phyloP scores from a whole-genome alignment of 2,888 invertebrate species.

The Sisyra nigra region DNA sequence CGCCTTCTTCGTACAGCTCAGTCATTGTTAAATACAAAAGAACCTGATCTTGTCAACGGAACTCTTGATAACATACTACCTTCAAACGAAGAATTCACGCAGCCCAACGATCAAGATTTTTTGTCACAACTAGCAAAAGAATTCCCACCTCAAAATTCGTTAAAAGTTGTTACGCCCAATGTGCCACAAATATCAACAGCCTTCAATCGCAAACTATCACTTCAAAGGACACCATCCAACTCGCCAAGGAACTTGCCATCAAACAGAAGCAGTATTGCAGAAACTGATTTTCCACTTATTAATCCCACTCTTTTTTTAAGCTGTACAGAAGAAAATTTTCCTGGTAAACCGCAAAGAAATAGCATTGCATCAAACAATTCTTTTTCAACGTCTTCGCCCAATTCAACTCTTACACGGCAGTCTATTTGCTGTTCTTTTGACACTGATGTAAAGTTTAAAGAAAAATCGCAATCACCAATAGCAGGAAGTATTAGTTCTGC shows the following conservation, averaged over 20 bases:
- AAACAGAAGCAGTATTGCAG: conserved; percentile 2
- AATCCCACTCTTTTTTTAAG: neutral
- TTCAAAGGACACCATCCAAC: conserved; percentile 16
- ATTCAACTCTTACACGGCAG: conserved; percentile 1
- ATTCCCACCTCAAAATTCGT: conserved; percentile 17
- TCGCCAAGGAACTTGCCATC: conserved; percentile 1
- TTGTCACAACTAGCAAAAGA: conserved; percentile 24
- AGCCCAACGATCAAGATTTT: conserved; percentile 22
- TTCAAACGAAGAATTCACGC: neutral
- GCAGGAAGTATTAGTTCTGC: conserved; percentile 25
- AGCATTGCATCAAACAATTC: conserved; percentile 3
- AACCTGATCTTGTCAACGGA: conserved; percentile 31
- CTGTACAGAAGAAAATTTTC: neutral
- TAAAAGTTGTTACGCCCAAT: conserved; percentile 13
- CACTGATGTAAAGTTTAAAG: conserved; percentile 1
- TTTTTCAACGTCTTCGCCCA: conserved; percentile 11
- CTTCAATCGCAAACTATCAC: conserved; percentile 23
- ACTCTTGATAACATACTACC: neutral
- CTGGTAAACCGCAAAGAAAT: neutral
- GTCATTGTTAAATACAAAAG: conserved; percentile 43
- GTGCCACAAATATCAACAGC: conserved; percentile 18
- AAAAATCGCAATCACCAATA: conserved; percentile 16
- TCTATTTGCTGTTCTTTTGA: neutral
- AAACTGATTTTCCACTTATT: conserved; percentile 2
- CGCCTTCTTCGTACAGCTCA: conserved; percentile 46